Evolutionary conservation across 2,888 invertebrate genomes (phyloP).

Genomic region (Drosophila tripunctata): DNA sequence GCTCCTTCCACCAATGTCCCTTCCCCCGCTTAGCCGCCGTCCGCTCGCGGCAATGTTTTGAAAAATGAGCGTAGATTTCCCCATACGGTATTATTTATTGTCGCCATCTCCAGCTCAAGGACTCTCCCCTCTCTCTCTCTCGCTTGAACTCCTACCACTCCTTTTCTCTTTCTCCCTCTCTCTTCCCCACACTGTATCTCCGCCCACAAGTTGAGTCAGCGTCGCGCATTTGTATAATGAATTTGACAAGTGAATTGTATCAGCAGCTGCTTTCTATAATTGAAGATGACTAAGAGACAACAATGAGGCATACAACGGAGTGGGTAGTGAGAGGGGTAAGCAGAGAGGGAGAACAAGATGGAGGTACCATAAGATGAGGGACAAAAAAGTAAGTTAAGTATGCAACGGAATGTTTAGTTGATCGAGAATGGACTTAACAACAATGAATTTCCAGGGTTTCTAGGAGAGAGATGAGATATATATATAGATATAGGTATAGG

Average conservation of each 20-base stretch:
- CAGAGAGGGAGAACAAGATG: too few relatives aligned
- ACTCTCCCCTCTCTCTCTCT: background rate
- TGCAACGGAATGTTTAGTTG: background rate
- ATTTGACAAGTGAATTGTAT: conserved; percentile 58
- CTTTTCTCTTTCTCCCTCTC: background rate
- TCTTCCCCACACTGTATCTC: background rate
- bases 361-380: too few relatives aligned
- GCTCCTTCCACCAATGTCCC: background rate
- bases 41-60: conserved; percentile 69
- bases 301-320: conserved; percentile 11
- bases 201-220: conserved; percentile 10
- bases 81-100: conserved; percentile 73
- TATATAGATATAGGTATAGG: too few relatives aligned
- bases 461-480: too few relatives aligned
- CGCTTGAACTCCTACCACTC: too few relatives aligned
- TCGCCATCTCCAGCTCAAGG: conserved; percentile 35
- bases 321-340: background rate
- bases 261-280: conserved; percentile 57
- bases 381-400: background rate
- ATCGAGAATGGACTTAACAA: background rate
- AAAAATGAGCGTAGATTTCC: conserved; percentile 71
- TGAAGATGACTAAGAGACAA: conserved; percentile 29
- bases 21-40: conserved; percentile 20
- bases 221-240: conserved; percentile 67
- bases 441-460: too few relatives aligned